Evolutionary conservation across 2,888 invertebrate species (phyloP), one percentile per base, ranked within the genome.

Genomic region (Sphaerophoria rueppellii): DNA sequence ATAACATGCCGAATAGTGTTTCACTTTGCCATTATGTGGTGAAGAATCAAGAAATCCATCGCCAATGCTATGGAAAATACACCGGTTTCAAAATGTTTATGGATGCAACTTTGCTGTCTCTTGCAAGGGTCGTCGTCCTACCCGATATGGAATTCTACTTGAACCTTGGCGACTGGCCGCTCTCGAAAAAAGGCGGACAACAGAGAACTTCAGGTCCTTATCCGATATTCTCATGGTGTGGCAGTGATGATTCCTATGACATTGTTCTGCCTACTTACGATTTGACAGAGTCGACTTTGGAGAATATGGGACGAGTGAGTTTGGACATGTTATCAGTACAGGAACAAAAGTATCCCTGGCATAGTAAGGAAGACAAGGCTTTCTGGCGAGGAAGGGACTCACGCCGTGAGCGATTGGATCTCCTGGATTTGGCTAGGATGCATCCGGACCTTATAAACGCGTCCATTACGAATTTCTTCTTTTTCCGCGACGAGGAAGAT

Each of bases 211-310:
- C 93, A 0, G 91, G 93, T 12, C 93, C 93, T 11, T 93, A 95
- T 86, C 98, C 99, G 2, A 94, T 99, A 82, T 96, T 99, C 90
- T 98, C 98, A 14, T 99, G 99, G 99, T 99, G 99, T 92, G 98
- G 98, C 1, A 98, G 97, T 86, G 93, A 94, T 77, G 95, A 96
- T 79, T 95, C 96, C 5, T 93, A 94, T 88, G 99, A 99, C 91
- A 98, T 99, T 90, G 94, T 98, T 37, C 93, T 99, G 93, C 99
- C 99, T 6, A 98, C 98, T 0, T 99, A 99, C 92, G 98, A 99
- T 90, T 93, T 99, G 60, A 98, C 98, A 0, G 97, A 98, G 92
- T 96, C 98, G 12, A 95, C 97, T 1, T 91, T 98, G 83, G 97
- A 98, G 93, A 96, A 96, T 92, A 98, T 99, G 97, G 97, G 97